Percentiles rank a stretch among this genome's conserved stretches.
Conservation (phyloP, 1,140 invertebrate genomes). For the Brachionus koreanus region DNA sequence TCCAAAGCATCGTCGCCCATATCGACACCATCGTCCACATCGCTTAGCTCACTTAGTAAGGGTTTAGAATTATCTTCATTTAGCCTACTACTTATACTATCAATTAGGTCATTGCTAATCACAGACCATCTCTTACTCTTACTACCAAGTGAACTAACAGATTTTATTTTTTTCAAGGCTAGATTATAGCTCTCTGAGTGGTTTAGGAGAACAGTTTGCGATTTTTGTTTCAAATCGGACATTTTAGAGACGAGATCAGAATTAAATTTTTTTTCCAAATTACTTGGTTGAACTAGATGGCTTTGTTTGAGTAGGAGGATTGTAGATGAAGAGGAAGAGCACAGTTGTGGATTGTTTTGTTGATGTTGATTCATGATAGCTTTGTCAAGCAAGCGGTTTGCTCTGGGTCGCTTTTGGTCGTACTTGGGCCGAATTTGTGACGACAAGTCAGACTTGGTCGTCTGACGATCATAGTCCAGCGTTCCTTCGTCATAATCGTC, state of each 20-base stretch:
- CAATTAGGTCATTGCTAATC: not conserved
- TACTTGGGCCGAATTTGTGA: not conserved
- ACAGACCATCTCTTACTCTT: constrained; percentile 2
- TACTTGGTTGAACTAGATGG: constrained; percentile 30
- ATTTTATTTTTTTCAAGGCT: constrained; percentile 6
- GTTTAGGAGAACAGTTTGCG: not conserved
- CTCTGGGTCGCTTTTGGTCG: not conserved
- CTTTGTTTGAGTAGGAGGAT: constrained; percentile 26
- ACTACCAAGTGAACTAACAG: not conserved
- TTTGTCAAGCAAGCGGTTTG: not conserved
- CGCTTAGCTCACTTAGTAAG: not conserved
- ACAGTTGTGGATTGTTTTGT: not conserved
- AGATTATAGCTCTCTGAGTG: constrained; percentile 6
- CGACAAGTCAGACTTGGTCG: constrained; percentile 17
- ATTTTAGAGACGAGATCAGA: not conserved
- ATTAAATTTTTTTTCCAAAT: constrained; percentile 40
- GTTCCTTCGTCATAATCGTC: not conserved
- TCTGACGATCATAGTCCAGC: not conserved
- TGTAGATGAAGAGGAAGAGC: not conserved
- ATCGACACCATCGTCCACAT: constrained; percentile 17
- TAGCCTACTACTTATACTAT: not conserved
- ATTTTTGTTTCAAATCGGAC: not conserved
- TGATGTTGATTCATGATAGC: not conserved
- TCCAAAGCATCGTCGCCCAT: not conserved
- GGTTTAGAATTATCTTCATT: not conserved